These are phyloP conservation scores for Myocastor coypus DNA, from an alignment of 2,113 vertebrate species.

Conservation along the genomic window DNA sequence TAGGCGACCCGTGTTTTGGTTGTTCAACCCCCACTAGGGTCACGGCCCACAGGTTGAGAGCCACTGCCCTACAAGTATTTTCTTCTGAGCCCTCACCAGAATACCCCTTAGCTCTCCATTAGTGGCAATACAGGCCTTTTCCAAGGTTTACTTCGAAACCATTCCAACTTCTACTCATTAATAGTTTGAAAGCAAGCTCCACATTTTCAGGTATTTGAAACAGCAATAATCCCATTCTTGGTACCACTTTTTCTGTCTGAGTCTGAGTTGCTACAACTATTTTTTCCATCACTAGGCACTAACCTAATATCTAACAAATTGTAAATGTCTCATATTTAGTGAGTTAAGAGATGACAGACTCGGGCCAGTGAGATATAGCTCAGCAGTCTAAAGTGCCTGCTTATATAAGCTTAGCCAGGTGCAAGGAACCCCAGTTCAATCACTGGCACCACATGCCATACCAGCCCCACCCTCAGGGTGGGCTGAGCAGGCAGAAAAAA, in stretches of 20 bases:
- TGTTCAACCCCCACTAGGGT: no score
- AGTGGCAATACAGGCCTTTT: neutral
- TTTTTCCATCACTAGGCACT: neutral
- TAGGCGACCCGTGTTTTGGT: no score
- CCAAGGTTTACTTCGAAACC: neutral
- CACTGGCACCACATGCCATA: no score
- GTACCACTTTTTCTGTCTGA: neutral
- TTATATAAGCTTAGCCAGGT: no score
- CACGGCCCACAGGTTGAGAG: no score
- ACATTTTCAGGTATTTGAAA: neutral
- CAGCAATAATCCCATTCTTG: neutral
- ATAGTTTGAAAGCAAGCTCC: neutral
- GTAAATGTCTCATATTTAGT: neutral
- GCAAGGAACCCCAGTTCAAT: no score
- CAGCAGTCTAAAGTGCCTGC: no score
- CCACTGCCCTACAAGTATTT: neutral
- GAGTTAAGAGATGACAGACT: slow-evolving; percentile 2
- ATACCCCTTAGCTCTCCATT: neutral
- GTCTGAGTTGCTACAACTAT: neutral
- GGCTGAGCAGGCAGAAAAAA: no score
- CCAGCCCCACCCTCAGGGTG: no score
- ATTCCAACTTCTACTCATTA: neutral
- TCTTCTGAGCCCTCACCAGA: neutral
- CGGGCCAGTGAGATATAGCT: no score
- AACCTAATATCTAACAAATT: neutral